Percentiles rank a stretch among this genome's conserved stretches.
phyloP scores from a whole-genome alignment of 2,888 invertebrate genomes.

The Anoplius nigerrimus region DNA sequence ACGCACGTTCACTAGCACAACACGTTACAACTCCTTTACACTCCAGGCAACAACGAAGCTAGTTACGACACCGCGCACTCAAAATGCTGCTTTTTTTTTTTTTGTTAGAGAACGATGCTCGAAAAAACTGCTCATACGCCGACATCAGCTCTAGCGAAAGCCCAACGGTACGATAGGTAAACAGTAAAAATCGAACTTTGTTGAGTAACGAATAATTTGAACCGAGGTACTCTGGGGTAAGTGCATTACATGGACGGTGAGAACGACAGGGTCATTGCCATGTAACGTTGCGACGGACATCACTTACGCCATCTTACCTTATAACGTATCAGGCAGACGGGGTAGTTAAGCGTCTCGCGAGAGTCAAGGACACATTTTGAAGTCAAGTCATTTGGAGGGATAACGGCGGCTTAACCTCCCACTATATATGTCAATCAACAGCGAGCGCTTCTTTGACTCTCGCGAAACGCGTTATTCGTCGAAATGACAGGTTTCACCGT shows the following conservation, averaged over 20 bases:
- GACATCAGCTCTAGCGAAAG: conserved; percentile 54
- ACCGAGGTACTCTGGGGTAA: conserved; percentile 37
- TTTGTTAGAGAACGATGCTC: conserved; percentile 34
- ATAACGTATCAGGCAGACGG: background rate
- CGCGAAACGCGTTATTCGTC: conserved; percentile 36
- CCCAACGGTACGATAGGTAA: conserved; percentile 46
- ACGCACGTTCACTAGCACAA: no score
- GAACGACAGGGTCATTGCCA: no score
- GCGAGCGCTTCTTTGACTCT: conserved; percentile 16
- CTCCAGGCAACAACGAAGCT: no score
- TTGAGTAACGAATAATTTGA: conserved; percentile 13
- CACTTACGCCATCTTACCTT: conserved; percentile 57
- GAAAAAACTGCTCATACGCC: conserved; percentile 30
- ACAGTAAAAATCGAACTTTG: conserved; percentile 44
- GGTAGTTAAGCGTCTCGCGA: no score
- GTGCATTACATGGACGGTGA: conserved; percentile 5
- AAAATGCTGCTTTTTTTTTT: background rate
- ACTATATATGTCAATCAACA: no score
- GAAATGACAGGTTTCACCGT: conserved; percentile 28
- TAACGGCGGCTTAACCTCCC: no score
- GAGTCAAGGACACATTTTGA: no score
- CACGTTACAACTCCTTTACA: background rate
- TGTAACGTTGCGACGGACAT: conserved; percentile 2
- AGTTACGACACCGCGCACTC: background rate
- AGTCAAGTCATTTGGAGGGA: no score